Evolutionary conservation across 1,140 invertebrate species (phyloP).

Genomic region (Saccostrea glomerata): DNA sequence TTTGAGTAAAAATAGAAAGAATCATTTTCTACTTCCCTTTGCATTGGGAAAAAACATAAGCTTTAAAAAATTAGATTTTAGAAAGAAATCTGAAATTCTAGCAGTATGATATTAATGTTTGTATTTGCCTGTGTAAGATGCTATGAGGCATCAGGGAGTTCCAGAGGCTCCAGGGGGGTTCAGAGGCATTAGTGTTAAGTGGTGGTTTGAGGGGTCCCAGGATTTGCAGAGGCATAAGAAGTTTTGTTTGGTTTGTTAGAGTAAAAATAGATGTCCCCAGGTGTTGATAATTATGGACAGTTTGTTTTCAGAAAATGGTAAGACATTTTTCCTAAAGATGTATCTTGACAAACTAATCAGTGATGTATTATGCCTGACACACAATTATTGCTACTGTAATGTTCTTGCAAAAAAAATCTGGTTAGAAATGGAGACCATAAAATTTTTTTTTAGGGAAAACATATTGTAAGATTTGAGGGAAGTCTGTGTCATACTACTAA

Average conservation of each 20-base stretch:
- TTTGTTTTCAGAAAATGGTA: background rate
- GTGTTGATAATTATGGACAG: slow-evolving; percentile 4
- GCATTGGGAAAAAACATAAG: too few species aligned
- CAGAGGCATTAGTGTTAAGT: background rate
- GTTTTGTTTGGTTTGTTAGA: background rate
- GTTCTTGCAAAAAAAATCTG: background rate
- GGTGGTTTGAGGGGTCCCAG: background rate
- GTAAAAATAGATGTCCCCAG: background rate
- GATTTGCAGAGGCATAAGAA: background rate
- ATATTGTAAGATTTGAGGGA: too few species aligned
- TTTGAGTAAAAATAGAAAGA: too few species aligned
- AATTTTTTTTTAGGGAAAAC: too few species aligned
- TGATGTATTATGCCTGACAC: background rate
- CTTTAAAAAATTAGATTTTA: too few species aligned
- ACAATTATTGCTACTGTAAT: background rate
- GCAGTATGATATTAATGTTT: too few species aligned
- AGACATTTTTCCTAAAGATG: background rate
- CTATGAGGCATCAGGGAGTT: too few species aligned
- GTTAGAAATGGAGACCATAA: background rate
- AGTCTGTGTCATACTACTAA: too few species aligned
- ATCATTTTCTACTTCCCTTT: too few species aligned
- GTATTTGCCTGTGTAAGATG: too few species aligned
- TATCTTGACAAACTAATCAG: background rate
- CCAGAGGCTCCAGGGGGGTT: background rate
- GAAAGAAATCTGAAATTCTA: too few species aligned